These are phyloP conservation scores for Chamaedrilus cognettii DNA, from an alignment of 2,888 invertebrate genomes.

Conservation along the genomic window DNA sequence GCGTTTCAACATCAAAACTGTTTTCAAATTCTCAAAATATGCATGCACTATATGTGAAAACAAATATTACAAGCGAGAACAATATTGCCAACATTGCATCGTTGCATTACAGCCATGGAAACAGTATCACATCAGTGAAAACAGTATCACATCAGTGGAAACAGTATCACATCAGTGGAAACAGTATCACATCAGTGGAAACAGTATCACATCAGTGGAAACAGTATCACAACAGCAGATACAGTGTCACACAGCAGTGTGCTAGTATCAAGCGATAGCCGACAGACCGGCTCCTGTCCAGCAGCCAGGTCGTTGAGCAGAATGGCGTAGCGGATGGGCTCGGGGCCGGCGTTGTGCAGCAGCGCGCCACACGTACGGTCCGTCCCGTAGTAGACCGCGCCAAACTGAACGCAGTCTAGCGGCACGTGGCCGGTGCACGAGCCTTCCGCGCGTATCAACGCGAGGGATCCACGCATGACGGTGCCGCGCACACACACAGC, in stretches of 20 bases:
- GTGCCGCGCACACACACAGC: constrained; percentile 48
- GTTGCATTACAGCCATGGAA: no score
- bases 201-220: not conserved
- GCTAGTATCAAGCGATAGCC: not conserved
- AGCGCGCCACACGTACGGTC: constrained; percentile 55
- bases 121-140: no score
- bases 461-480: constrained; percentile 52
- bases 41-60: no score
- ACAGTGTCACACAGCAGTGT: not conserved
- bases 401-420: constrained; percentile 55
- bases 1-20: no score
- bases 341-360: constrained; percentile 57
- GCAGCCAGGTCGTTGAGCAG: constrained; percentile 57
- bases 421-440: no score
- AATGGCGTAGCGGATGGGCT: constrained; percentile 56
- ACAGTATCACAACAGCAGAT: not conserved
- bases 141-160: not conserved
- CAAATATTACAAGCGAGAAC: no score
- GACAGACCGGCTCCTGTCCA: constrained; percentile 56
- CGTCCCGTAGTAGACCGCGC: constrained; percentile 57
- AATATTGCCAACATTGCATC: no score
- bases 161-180: not conserved
- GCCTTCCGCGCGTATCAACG: constrained; percentile 47
- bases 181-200: not conserved
- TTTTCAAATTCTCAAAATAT: no score